Evolutionary conservation across 2,888 invertebrate species (phyloP).

Genomic region (Chydorus sphaericus): DNA sequence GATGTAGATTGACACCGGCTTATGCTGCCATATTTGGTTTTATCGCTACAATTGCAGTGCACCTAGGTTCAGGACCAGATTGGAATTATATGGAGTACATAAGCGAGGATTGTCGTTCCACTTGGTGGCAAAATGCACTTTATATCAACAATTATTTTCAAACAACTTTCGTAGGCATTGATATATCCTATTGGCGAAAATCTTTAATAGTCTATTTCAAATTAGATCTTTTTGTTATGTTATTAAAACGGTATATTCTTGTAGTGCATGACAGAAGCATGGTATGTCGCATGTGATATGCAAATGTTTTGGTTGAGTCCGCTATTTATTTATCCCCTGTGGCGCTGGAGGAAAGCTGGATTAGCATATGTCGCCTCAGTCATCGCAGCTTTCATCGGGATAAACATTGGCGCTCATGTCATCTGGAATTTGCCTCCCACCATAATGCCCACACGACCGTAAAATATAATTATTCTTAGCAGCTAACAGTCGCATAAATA

Average conservation of each 20-base stretch:
- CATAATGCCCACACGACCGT: slow-evolving; percentile 12
- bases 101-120: slow-evolving; percentile 42
- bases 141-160: too few relatives aligned
- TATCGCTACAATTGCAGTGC: slow-evolving; percentile 53
- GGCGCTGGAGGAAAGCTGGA: slow-evolving; percentile 16
- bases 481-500: too few relatives aligned
- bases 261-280: slow-evolving; percentile 62
- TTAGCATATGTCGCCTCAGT: slow-evolving; percentile 7
- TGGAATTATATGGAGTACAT: slow-evolving; percentile 60
- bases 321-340: slow-evolving; percentile 18
- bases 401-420: slow-evolving; percentile 5
- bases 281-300: slow-evolving; percentile 40
- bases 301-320: slow-evolving; percentile 17
- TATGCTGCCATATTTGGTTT: slow-evolving; percentile 54
- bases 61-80: slow-evolving; percentile 54
- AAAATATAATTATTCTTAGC: too few relatives aligned
- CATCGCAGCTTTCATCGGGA: slow-evolving; percentile 3
- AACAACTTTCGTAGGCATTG: too few relatives aligned
- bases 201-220: too few relatives aligned
- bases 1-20: slow-evolving; percentile 58
- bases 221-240: too few relatives aligned
- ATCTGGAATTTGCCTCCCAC: slow-evolving; percentile 10
- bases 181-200: too few relatives aligned
- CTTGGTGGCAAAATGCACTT: slow-evolving; percentile 57
- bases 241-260: too few relatives aligned